phyloP scores from a whole-genome alignment of 92 coral and sea anemone species.

The Zoanthus gigantus region DNA sequence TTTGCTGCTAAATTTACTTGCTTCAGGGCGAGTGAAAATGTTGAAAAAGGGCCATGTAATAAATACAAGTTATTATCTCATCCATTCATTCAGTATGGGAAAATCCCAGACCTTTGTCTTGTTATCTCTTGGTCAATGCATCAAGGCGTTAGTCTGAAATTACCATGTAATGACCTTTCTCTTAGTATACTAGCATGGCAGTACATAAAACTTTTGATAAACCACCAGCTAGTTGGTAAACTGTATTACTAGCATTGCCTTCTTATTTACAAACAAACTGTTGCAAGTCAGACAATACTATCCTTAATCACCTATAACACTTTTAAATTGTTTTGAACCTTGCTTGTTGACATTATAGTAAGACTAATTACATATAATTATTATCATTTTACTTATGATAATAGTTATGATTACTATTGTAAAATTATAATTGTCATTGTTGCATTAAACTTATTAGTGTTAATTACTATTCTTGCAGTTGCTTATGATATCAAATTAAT shows the following conservation, averaged over 20 bases:
- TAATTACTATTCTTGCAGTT: neutral
- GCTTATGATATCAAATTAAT: neutral
- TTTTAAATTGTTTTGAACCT: neutral
- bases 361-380: neutral
- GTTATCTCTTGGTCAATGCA: too few species aligned
- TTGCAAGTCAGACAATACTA: neutral
- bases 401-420: neutral
- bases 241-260: neutral
- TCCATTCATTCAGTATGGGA: neutral
- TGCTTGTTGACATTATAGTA: neutral
- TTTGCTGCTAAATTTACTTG: neutral
- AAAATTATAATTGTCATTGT: neutral
- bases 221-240: neutral
- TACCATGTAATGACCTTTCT: too few species aligned
- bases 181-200: neutral
- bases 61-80: neutral
- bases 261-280: neutral
- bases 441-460: neutral
- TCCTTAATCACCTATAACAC: neutral
- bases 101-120: too few species aligned
- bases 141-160: too few species aligned
- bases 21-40: neutral
- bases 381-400: too few species aligned
- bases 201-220: neutral
- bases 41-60: constrained; percentile 1